Base-by-base conservation (phyloP, 2,797 vertebrate species). In the Hypotaenidia philippensis region DNA sequence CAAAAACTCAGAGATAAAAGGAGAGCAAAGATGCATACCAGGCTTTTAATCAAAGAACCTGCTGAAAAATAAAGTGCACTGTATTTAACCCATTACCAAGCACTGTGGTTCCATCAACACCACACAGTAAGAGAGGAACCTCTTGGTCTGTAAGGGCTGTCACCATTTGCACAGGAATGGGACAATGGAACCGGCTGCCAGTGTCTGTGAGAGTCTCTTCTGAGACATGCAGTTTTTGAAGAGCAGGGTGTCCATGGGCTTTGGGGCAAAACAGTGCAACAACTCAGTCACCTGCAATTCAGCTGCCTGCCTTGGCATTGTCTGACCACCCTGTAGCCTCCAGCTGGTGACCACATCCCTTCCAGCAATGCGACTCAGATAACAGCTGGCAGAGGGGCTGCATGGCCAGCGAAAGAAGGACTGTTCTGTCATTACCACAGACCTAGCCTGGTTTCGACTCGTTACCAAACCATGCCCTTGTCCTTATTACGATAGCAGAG, bases 1-100 rank as follows among this genome's bases (percentile, higher is more conserved):
- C 77, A 90, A 61, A 96, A 90, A 19, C 80, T 77, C 94, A 16
- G 38, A 81, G 94, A 95, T 87, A 68, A 96, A 96, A 93, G 70
- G 84, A 79, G 25, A 90, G 77, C 83, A 90, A 84, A 94, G 91
- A 94, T 72, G 29, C 13, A 68, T 50, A 69, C n/a, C 87, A 70
- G 70, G 77, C 70, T 91, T 93, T 80, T 91, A 69, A 94, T 88
- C 83, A 94, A 86, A 95, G 72, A 81, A 66, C 64, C 60, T 64
- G 47, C 80, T 76, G 87, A 55, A 94, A 89, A 93, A 66, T 45
- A 25, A 89, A 83, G 50, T 31, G 27, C 34, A 7, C 0, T 0
- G 27, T 26, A 7, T 84, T 96, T 93, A 96, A 91, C 70, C 85
- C 94, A 14, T 75, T 49, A 76, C 45, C 27, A 29, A 83, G 60